phyloP scores from a whole-genome alignment of 1,140 invertebrate genomes.

The Colletes latitarsis region DNA sequence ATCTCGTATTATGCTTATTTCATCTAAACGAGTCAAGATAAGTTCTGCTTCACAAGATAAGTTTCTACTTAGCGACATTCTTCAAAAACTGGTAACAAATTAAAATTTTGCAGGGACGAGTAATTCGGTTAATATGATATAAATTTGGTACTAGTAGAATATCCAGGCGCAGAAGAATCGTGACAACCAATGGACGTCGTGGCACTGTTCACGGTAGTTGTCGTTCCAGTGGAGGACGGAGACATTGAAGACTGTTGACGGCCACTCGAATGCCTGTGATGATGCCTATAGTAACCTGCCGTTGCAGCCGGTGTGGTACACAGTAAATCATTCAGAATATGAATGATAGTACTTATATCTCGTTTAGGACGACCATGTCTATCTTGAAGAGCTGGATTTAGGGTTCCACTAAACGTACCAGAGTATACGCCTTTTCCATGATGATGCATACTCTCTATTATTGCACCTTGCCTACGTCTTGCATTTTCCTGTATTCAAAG shows the following conservation, averaged over 20 bases:
- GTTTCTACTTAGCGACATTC: too few relatives aligned
- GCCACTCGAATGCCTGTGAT: constrained; percentile 70
- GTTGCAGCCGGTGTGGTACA: constrained; percentile 88
- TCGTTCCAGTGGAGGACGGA: constrained; percentile 49
- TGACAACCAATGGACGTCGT: constrained; percentile 52
- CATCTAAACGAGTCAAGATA: too few relatives aligned
- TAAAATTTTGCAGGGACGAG: too few relatives aligned
- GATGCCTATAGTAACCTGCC: constrained; percentile 76
- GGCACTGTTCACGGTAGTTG: constrained; percentile 57
- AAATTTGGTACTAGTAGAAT: constrained; percentile 53
- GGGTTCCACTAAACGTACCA: constrained; percentile 91
- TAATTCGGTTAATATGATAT: not conserved
- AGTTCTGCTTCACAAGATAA: too few relatives aligned
- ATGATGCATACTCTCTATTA: constrained; percentile 96
- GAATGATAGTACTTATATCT: constrained; percentile 96
- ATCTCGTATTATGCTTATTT: too few relatives aligned
- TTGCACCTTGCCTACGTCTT: constrained; percentile 86
- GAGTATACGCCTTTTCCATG: constrained; percentile 95
- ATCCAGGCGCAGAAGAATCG: constrained; percentile 59
- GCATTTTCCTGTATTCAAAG: constrained; percentile 75
- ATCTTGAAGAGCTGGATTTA: constrained; percentile 97
- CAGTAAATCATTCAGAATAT: constrained; percentile 96
- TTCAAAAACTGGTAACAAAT: too few relatives aligned
- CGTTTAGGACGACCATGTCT: constrained; percentile 93
- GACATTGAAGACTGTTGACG: constrained; percentile 68